Conservation (phyloP, 1,140 invertebrate species). For the Galleria mellonella region DNA sequence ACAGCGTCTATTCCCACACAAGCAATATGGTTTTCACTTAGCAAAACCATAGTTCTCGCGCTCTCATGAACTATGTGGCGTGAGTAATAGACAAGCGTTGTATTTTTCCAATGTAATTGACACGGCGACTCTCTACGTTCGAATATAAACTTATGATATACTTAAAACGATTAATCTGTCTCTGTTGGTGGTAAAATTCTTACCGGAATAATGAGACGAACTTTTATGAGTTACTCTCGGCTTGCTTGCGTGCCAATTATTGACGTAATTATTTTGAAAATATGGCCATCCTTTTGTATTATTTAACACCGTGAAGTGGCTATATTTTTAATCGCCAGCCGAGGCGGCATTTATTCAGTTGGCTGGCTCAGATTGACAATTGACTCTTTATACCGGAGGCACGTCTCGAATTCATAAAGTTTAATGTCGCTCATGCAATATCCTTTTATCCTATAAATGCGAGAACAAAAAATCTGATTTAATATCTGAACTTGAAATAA, state of each 20-base stretch:
- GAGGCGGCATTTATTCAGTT: constrained; percentile 28
- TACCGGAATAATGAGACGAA: constrained; percentile 57
- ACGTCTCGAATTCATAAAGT: constrained; percentile 27
- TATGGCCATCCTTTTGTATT: constrained; percentile 59
- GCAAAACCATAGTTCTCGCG: constrained; percentile 18
- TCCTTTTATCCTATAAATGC: no score
- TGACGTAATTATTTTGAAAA: constrained; percentile 71
- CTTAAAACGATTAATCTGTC: constrained; percentile 69
- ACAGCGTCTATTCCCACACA: constrained; percentile 17
- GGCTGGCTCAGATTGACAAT: constrained; percentile 48
- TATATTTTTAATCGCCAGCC: constrained; percentile 53
- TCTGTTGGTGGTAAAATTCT: constrained; percentile 65
- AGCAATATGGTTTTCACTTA: constrained; percentile 37
- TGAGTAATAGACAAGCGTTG: constrained; percentile 53
- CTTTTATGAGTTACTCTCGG: constrained; percentile 28
- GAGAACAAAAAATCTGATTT: no score
- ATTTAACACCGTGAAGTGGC: constrained; percentile 53
- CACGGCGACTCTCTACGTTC: constrained; percentile 37
- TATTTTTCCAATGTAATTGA: constrained; percentile 66
- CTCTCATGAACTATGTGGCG: constrained; percentile 10
- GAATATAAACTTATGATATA: constrained; percentile 65
- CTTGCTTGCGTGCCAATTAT: constrained; percentile 64
- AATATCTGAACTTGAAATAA: no score
- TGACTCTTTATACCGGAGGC: constrained; percentile 40
- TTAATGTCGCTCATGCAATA: constrained; percentile 12